These are phyloP conservation scores for Trematomus loennbergii DNA, from an alignment of 2,113 vertebrate species.

Conservation along the genomic window DNA sequence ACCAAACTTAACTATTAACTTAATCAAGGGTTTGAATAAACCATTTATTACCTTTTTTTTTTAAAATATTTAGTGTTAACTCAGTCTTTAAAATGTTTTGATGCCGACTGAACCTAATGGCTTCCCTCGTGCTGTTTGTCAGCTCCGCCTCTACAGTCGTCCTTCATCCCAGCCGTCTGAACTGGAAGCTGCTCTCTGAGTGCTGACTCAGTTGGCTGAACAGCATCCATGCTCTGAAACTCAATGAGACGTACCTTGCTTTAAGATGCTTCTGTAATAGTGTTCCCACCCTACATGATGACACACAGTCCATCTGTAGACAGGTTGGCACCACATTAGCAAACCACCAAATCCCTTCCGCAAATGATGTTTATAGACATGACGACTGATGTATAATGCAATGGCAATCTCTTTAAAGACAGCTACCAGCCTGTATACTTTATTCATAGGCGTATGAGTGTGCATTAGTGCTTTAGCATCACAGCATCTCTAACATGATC, in stretches of 20 bases:
- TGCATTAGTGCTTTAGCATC: conserved; percentile 43
- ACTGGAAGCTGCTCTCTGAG: conserved; percentile 11
- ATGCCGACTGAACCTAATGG: not conserved
- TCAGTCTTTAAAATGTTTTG: not conserved
- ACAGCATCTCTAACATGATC: conserved; percentile 28
- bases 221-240: conserved; percentile 33
- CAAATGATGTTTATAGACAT: conserved; percentile 16
- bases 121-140: conserved; percentile 1
- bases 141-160: conserved; percentile 9
- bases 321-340: conserved; percentile 15
- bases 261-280: conserved; percentile 24
- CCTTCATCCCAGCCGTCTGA: conserved; percentile 13
- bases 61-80: too few species aligned
- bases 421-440: conserved; percentile 12
- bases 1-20: not conserved
- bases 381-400: conserved; percentile 20
- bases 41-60: not conserved
- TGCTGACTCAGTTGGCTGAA: conserved; percentile 24
- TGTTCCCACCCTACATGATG: not conserved
- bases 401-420: conserved; percentile 25
- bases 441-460: conserved; percentile 30
- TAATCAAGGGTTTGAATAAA: not conserved
- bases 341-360: conserved; percentile 1
- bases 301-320: conserved; percentile 24
- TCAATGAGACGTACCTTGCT: conserved; percentile 41